phyloP scores from a whole-genome alignment of 2,113 vertebrate species.

The Camelus dromedarius region DNA sequence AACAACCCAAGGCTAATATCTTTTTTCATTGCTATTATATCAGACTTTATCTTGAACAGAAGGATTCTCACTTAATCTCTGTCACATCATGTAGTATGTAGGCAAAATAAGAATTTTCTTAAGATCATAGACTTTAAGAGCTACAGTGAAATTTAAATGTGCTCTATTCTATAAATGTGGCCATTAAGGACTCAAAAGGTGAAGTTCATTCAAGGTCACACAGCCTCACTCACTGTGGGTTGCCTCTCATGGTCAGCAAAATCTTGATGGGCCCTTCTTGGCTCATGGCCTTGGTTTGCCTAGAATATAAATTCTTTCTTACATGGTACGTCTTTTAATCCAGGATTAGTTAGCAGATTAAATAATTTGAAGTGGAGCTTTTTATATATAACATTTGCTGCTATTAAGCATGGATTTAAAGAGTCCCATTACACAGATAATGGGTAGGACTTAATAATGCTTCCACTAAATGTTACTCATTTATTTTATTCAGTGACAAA shows the following conservation, averaged over 20 bases:
- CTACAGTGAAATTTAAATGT: neutral
- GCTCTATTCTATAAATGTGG: neutral
- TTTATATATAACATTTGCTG: slow-evolving; percentile 37
- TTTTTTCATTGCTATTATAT: neutral
- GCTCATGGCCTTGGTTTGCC: neutral
- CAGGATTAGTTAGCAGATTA: slow-evolving; percentile 56
- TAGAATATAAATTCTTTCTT: slow-evolving; percentile 26
- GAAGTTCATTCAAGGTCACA: neutral
- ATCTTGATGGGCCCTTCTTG: neutral
- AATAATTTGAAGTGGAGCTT: slow-evolving; percentile 38
- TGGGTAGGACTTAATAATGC: neutral
- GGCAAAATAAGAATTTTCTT: slow-evolving; percentile 5
- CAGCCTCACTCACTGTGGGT: neutral
- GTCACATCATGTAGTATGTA: neutral
- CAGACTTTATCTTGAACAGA: neutral
- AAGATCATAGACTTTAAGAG: neutral
- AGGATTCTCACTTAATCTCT: slow-evolving; percentile 6
- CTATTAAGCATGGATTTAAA: slow-evolving; percentile 48
- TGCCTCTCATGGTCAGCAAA: neutral
- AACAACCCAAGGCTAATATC: neutral
- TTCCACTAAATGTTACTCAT: neutral
- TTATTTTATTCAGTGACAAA: neutral
- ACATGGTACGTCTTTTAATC: slow-evolving; percentile 5
- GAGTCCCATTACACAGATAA: slow-evolving; percentile 7
- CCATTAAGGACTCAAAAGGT: neutral